Evolutionary conservation across 2,113 vertebrate genomes (phyloP), one percentile per base, ranked within the genome.

Genomic region (Emydura subglobosa): DNA sequence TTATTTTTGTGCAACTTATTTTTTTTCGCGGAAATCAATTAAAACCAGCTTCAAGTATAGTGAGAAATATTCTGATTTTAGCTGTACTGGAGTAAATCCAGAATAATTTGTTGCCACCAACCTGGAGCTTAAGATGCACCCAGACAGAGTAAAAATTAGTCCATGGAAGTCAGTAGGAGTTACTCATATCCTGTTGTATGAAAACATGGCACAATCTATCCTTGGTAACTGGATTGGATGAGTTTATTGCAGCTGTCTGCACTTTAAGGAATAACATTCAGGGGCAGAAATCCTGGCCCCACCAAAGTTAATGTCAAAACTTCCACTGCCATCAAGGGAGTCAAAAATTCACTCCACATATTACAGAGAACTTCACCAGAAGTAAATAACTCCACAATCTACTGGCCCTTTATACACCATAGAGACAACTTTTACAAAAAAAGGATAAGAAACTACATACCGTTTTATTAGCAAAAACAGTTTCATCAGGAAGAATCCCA

Each of bases 401-500:
- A 29, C 50, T 54, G 29, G 49, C 34, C 34, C 34, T 53, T 34
- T 50, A 53, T n/a, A 53, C 34, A 87, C 72, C 85, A 7, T 4
- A 65, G 57, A 61, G 49, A 29, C 2, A 12, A 21, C 47, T 29
- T 83, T 2, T 90, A 34, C 13, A 21, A 74, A 39, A 39, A 59
- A 90, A 78, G 4, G 59, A 10, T 86, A 3, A 44, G 89, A 89
- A 82, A 82, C 19, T 25, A 97, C 95, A 50, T 97, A 99, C 99
- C 98, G 98, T 93, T 42, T 98, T 89, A 6, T 99, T 85, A 3
- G 99, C 99, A 80, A 99, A 97, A 90, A 99, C 97, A 0, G 98
- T 99, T 96, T 99, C 99, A 42, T 99, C 99, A 2, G 98, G 97
- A 55, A 89, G 61, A 0, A 98, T 16, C 55, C 99, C 99, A 3